Evolutionary conservation across 2,113 vertebrate genomes (phyloP).

Genomic region (Brachyistius frenatus): DNA sequence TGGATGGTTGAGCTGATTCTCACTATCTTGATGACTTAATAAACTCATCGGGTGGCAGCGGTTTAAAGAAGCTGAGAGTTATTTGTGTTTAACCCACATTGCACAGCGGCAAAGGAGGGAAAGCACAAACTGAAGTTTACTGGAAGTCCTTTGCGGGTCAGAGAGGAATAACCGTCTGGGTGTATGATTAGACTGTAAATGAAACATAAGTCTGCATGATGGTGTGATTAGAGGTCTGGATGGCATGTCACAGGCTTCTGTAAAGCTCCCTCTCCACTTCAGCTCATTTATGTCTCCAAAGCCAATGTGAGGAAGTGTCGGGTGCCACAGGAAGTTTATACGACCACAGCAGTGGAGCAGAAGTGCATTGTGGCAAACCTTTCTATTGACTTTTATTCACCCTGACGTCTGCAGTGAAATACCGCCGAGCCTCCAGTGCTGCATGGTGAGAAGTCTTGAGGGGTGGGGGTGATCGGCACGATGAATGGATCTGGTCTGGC

Average conservation of each 20-base stretch:
- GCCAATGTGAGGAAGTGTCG: slow-evolving; percentile 55
- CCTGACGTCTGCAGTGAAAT: slow-evolving; percentile 34
- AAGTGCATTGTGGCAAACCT: slow-evolving; percentile 39
- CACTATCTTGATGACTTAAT: too few species aligned
- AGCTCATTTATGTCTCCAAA: slow-evolving; percentile 35
- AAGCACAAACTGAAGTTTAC: neutral
- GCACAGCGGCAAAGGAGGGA: neutral
- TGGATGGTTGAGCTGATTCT: neutral
- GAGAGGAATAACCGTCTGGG: neutral
- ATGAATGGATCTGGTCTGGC: neutral
- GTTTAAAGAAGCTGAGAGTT: too few species aligned
- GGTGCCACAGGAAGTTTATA: slow-evolving; percentile 50
- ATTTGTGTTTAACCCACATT: neutral
- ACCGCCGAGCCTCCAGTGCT: neutral
- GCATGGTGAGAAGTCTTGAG: neutral
- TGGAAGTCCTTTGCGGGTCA: neutral
- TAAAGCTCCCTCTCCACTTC: slow-evolving; percentile 22
- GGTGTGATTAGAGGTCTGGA: slow-evolving; percentile 50
- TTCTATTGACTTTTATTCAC: slow-evolving; percentile 47
- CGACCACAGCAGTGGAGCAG: slow-evolving; percentile 40
- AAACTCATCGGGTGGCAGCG: too few species aligned
- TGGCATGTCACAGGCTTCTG: slow-evolving; percentile 2
- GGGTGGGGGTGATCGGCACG: neutral
- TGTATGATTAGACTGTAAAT: neutral
- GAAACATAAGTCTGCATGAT: slow-evolving; percentile 1